Evolutionary conservation across 2,113 vertebrate genomes (phyloP), one percentile per base, ranked within the genome.

Genomic region (Percina caprodes): DNA sequence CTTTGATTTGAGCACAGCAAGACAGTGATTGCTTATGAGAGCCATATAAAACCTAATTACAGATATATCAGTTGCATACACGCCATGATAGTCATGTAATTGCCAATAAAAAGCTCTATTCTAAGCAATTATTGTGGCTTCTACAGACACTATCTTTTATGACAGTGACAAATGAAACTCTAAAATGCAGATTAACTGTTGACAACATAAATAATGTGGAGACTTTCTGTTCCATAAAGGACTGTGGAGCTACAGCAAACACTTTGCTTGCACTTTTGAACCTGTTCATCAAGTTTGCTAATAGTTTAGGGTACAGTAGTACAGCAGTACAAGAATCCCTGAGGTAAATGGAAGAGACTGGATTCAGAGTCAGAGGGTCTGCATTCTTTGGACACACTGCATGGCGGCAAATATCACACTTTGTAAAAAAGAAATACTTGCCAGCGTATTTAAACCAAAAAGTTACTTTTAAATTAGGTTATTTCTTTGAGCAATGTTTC

Each of bases 1-100:
- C 63, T 77, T 75, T 69, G 61, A 70, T 45, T 30, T 21, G 46
- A 75, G 73, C 39, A 23, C 48, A 14, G 75, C 51, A 4, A 84
- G 77, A 55, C 56, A 35, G 87, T 1, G 45, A 48, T 61, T 6
- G 0, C 33, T 69, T 80, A 63, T 39, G 62, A 62, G 69, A 80
- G 76, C 55, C 63, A 19, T 59, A 76, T 30, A 74, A 79, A 52
- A 33, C 68, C 49, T 3, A 79, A 66, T 81, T 51, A 72, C 56
- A 78, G 69, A 63, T 60, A 71, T 67, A 65, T 88, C 39, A 69
- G 59, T 45, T 12, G 71, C 78, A 84, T 74, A 74, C 82, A 84
- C 82, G 77, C 58, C 58, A 39, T 48, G 23, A 66, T 5, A 15
- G 65, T 56, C 69, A 51, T 10, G 12, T 0, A 71, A 60, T 13